Evolutionary conservation across 2,113 vertebrate species (phyloP), one percentile per base, ranked within the genome.

Genomic region (Hippocampus mohnikei): DNA sequence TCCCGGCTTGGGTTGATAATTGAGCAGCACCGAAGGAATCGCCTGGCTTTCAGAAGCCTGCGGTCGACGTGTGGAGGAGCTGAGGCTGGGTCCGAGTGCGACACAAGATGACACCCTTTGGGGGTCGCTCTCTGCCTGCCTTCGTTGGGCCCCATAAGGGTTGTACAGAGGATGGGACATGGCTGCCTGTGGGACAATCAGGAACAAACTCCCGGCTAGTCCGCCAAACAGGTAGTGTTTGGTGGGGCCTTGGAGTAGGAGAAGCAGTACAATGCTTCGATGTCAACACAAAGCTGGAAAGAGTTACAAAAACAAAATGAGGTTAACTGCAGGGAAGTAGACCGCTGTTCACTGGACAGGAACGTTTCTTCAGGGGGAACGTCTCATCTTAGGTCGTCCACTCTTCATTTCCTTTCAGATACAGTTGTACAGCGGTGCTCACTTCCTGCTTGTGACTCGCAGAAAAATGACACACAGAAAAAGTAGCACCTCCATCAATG

Each of bases 241-340:
- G 92, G 91, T 16, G 88, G 66, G 77, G 74, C 93, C 93, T 29
- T 92, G 92, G 90, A 91, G 93, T 92, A 91, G 95, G 90, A 90
- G 93, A 91, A 82, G 93, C 91, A 87, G 92, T 89, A 88, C 91
- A 93, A 94, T 87, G 92, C 94, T 95, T 94, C 94, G 88, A 94
- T 91, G 93, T 90, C 88, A 95, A 95, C 85, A 94, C 93, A 96
- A 94, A 94, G 95, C 96, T 98, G 63, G 94, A 91, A 93, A 97
- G 92, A 75, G 52, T 83, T 80, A 0, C 59, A 70, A 66, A 74
- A 71, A 73, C 62, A 74, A 81, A 42, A 79, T 61, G 59, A 92
- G 90, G 92, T 95, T 92, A 92, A 37, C 87, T 94, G 27, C 79
- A 64, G 70, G 60, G 68, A 69, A 76, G 33, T 73, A 44, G 56